phyloP scores from a whole-genome alignment of 2,797 vertebrate species.

The Galaxias olidus region DNA sequence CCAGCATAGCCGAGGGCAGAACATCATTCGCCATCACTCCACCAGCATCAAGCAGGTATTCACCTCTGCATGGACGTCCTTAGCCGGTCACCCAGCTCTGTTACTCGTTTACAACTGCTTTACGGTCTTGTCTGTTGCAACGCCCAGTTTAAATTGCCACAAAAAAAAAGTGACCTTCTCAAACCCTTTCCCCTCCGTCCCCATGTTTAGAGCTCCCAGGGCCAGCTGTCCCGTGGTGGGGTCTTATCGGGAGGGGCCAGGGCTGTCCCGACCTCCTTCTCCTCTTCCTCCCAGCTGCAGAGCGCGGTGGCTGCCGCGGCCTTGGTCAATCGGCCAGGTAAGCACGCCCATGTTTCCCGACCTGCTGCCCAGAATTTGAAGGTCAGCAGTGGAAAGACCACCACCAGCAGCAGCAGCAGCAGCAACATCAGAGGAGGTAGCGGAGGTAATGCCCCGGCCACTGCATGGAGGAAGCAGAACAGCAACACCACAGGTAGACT shows the following conservation, averaged over 20 bases:
- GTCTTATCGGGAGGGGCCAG: slow-evolving; percentile 77
- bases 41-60: slow-evolving; percentile 84
- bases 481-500: slow-evolving; percentile 84
- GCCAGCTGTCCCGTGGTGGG: slow-evolving; percentile 84
- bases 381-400: slow-evolving; percentile 72
- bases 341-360: slow-evolving; percentile 78
- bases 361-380: slow-evolving; percentile 80
- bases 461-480: slow-evolving; percentile 92
- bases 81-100: too few species aligned
- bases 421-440: slow-evolving; percentile 77
- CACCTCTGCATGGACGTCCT: too few species aligned
- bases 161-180: too few species aligned
- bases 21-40: slow-evolving; percentile 80
- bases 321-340: slow-evolving; percentile 88
- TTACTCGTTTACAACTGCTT: too few species aligned
- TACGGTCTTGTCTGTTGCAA: too few species aligned
- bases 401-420: slow-evolving; percentile 53
- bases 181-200: neutral
- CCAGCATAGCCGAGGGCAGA: slow-evolving; percentile 78
- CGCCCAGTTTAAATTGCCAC: too few species aligned
- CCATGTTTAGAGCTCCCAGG: slow-evolving; percentile 73
- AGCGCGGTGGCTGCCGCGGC: slow-evolving; percentile 83
- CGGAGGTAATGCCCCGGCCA: slow-evolving; percentile 77
- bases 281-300: slow-evolving; percentile 91
- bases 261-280: slow-evolving; percentile 88